These are phyloP conservation scores for Limnephilus auricula DNA, from an alignment of 2,888 invertebrate genomes.

Conservation along the genomic window DNA sequence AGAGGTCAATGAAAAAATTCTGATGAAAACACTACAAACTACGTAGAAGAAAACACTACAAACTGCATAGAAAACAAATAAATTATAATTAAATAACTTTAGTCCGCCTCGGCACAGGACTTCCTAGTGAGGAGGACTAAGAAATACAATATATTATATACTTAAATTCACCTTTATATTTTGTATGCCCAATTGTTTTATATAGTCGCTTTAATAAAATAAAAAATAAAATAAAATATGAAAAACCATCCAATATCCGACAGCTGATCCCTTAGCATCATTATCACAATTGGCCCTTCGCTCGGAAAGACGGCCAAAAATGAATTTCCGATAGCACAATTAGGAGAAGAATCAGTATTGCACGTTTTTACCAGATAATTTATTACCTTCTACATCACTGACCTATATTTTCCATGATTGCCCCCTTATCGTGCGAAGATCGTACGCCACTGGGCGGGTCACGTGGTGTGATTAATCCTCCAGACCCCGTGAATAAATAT, in stretches of 20 bases:
- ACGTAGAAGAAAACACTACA: too few species aligned
- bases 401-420: constrained; percentile 30
- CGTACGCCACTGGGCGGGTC: constrained; percentile 31
- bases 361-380: constrained; percentile 16
- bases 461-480: constrained; percentile 38
- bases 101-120: too few species aligned
- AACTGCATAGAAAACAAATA: too few species aligned
- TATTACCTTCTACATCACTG: constrained; percentile 26
- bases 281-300: neutral
- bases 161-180: too few species aligned
- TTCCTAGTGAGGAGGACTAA: too few species aligned
- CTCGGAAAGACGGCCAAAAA: neutral
- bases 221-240: too few species aligned
- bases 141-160: too few species aligned
- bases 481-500: constrained; percentile 12
- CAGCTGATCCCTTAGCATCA: neutral
- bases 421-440: constrained; percentile 37
- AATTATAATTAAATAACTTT: too few species aligned
- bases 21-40: too few species aligned
- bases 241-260: neutral
- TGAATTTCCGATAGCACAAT: constrained; percentile 20
- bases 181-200: too few species aligned
- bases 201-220: too few species aligned
- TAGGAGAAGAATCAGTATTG: constrained; percentile 38
- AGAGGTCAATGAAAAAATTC: too few species aligned